Conservation (phyloP, 2,113 vertebrate genomes). For the Clupea harengus region DNA sequence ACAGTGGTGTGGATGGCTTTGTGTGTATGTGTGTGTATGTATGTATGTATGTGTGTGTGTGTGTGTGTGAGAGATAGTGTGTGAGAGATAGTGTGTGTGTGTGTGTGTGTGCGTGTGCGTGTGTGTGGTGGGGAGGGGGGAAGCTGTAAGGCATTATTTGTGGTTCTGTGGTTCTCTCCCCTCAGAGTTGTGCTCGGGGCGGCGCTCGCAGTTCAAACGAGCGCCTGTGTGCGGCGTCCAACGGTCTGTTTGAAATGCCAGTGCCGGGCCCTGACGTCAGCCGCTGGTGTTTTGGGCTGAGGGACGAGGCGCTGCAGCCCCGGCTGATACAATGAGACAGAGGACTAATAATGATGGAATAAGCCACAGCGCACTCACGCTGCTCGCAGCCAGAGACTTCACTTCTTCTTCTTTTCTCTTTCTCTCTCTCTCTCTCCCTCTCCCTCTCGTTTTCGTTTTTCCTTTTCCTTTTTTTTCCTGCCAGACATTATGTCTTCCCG, state of each 20-base stretch:
- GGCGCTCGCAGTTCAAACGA: conserved; percentile 65
- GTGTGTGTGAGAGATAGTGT: too few species aligned
- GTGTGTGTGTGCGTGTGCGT: background rate
- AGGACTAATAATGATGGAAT: conserved; percentile 61
- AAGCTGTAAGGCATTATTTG: conserved; percentile 75
- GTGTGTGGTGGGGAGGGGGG: conserved; percentile 21
- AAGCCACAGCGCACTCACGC: conserved; percentile 46
- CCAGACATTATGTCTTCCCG: conserved; percentile 61
- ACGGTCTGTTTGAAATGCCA: conserved; percentile 63
- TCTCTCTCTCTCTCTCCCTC: conserved; percentile 50
- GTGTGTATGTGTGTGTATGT: background rate
- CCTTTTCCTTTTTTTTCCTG: conserved; percentile 19
- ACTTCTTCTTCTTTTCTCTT: conserved; percentile 33
- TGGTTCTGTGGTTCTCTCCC: conserved; percentile 69
- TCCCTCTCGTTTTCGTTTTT: conserved; percentile 42
- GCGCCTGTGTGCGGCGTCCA: conserved; percentile 57
- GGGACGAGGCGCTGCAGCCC: background rate
- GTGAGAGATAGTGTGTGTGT: too few species aligned
- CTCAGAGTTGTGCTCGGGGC: conserved; percentile 71
- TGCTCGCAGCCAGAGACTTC: background rate
- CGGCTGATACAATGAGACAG: conserved; percentile 43
- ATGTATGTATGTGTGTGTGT: background rate
- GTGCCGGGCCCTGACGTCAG: conserved; percentile 61
- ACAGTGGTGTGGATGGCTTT: background rate
- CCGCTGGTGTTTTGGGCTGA: conserved; percentile 37